Base-by-base conservation (phyloP, 2,888 invertebrate species). In the Diadegma fenestrale region DNA sequence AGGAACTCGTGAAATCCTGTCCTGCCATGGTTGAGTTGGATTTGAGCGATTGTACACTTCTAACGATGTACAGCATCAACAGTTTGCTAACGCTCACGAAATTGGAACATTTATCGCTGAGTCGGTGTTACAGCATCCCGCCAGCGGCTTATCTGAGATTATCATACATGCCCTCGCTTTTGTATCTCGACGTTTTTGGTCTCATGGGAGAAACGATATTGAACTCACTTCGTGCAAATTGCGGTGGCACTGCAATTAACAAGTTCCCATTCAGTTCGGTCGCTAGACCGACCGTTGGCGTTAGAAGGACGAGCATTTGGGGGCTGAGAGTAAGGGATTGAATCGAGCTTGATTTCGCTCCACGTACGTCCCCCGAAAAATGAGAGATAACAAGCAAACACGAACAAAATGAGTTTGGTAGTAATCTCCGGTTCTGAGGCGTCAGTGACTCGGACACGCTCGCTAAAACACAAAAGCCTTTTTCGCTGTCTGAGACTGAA, bases 251-350 rank as follows among this genome's bases (percentile, higher is more conserved):
- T 76, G 95, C 95, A 90, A 95, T 97, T 68, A 98, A 97, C 93
- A 96, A 96, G 92, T 96, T 96, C 90, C 95, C 96, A 85, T 97
- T 97, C 92, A 98, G 98, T 90, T 97, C 97, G 0, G 96, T 99
- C 17, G 98, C 98, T 0, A 95, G 98, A 17, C 99, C 99, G 0
- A 98, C 99, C 0, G 98, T 98, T 0, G 98, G 98, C 0, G 95
- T 97, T 0, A 95, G 97, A 86, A 95, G 98, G 89, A 98, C 98
- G 0, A 98, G 98, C 33, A 97, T 99, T 92, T 99, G 99, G 99
- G 97, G 97, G 0, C 94, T 98, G 37, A 94, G 97, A 77, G 97
- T 97, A 6, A 95, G 98, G 92, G 98, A 98, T 95, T 97, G 85
- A 91, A 64, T 45, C 3, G 30, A 84, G 26, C n/a, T 69, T 45